Evolutionary conservation across 2,888 invertebrate species (phyloP), one percentile per base, ranked within the genome.

Genomic region (Argyra leucocephala): DNA sequence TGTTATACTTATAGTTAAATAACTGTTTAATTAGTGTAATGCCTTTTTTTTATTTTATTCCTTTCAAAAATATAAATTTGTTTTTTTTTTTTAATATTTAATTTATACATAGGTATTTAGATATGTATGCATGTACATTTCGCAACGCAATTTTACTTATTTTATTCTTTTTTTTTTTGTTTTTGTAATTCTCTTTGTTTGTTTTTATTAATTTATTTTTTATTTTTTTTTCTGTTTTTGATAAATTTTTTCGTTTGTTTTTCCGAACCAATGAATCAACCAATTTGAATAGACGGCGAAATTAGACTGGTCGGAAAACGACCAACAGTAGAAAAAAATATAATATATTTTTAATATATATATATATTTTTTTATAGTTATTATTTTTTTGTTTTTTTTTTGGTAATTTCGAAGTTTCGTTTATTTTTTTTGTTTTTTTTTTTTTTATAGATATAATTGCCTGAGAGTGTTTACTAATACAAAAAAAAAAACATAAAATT

Each of bases 221-320:
- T 31, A 31, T 7, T 31, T 31, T 31, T 31, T 31, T n/a, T n/a
- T n/a, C n/a, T n/a, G n/a, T n/a, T n/a, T n/a, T n/a, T n/a, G n/a
- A n/a, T n/a, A n/a, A n/a, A n/a, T n/a, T n/a, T n/a, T n/a, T 26
- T 26, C 7, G 5, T 48, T 3, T 48, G 5, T 48, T 48, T 48
- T 48, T 48, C 48, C 48, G 48, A 48, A 48, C n/a, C 48, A 48
- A n/a, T 48, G 48, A 48, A 18, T 48, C 18, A 48, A 48, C 48
- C 48, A 48, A 15, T 48, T 48, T 48, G 48, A 48, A 48, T 18
- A 48, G 48, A 48, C 48, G 48, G 9, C 48, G 48, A 48, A 48
- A 48, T 48, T 48, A n/a, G 5, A 48, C 48, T 48, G 48, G 48
- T 48, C 48, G 48, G 15, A n/a, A 48, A 31, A 48, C 15, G 48